phyloP scores from a whole-genome alignment of 1,140 invertebrate species.

The Hylaeus anthracinus region DNA sequence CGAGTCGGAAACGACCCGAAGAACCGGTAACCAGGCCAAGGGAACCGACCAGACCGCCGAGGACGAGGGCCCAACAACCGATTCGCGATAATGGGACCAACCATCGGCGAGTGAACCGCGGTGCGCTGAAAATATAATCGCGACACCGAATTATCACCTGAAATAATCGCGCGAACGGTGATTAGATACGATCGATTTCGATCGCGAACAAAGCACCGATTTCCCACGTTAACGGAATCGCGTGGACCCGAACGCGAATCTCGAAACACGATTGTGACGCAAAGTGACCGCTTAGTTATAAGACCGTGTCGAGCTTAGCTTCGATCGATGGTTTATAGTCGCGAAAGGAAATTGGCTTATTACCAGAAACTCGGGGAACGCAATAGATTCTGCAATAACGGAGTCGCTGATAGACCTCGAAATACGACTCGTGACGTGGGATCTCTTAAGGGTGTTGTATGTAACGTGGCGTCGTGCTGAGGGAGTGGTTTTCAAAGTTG shows the following conservation, averaged over 20 bases:
- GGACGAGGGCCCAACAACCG: slow-evolving; percentile 43
- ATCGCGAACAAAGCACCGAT: not conserved
- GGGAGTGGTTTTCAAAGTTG: no score
- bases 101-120: slow-evolving; percentile 17
- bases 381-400: not conserved
- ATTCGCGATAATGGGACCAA: slow-evolving; percentile 12
- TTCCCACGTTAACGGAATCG: not conserved
- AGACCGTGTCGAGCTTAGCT: not conserved
- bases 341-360: not conserved
- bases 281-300: not conserved
- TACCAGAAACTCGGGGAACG: not conserved
- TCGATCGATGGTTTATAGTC: not conserved
- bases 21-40: slow-evolving; percentile 44
- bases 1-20: slow-evolving; percentile 60
- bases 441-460: not conserved
- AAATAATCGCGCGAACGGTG: not conserved
- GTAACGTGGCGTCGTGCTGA: no score
- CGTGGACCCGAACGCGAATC: not conserved
- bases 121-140: slow-evolving; percentile 22
- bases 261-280: not conserved
- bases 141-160: no score
- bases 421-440: not conserved
- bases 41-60: slow-evolving; percentile 57
- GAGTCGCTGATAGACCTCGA: not conserved
- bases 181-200: not conserved